A percentile compares a stretch with the other conserved stretches of the same genome.
phyloP scores from a whole-genome alignment of 1,140 invertebrate genomes.

The Eriocheir sinensis region DNA sequence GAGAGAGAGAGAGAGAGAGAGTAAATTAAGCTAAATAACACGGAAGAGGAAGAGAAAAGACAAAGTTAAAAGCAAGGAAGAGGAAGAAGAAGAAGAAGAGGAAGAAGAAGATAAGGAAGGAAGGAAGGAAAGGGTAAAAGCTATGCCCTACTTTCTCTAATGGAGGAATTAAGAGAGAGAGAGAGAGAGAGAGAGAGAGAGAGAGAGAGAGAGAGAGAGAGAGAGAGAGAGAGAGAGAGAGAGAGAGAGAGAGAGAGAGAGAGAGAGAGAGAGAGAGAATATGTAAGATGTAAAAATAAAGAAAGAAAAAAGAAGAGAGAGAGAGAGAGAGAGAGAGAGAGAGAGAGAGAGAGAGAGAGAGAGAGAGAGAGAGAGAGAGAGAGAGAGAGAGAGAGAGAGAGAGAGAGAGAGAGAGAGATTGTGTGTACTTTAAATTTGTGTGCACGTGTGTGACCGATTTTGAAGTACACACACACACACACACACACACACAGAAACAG shows the following conservation, averaged over 20 bases:
- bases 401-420: neutral
- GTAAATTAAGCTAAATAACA: too few relatives aligned
- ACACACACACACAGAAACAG: too few relatives aligned
- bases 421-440: neutral
- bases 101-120: neutral
- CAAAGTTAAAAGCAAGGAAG: neutral
- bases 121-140: neutral
- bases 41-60: conserved; percentile 33
- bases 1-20: neutral
- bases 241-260: conserved; percentile 6
- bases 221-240: neutral
- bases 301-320: too few relatives aligned
- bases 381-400: neutral
- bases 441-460: neutral
- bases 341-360: too few relatives aligned
- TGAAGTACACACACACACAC: too few relatives aligned
- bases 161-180: neutral
- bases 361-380: too few relatives aligned
- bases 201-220: neutral
- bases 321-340: neutral
- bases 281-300: too few relatives aligned
- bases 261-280: neutral
- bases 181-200: neutral
- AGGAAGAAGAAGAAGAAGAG: neutral
- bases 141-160: neutral